Conservation (phyloP, 1,140 invertebrate genomes). For the Acromyrmex echinatior region DNA sequence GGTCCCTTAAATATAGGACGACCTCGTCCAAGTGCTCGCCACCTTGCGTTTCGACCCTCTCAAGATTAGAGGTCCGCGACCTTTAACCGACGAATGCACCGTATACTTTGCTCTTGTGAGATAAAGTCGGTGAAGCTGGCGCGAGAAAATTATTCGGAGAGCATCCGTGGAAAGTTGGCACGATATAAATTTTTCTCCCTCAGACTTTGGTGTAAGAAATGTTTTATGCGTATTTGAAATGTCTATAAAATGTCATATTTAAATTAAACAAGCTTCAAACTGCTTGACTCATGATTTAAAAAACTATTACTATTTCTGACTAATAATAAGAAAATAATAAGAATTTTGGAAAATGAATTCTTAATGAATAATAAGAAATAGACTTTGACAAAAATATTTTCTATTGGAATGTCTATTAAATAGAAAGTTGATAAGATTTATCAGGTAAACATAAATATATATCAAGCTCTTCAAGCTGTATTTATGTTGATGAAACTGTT, state of each 20-base stretch:
- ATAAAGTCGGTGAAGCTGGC: conserved; percentile 38
- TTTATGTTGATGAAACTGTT: background rate
- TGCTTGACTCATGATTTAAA: background rate
- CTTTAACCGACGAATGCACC: conserved; percentile 50
- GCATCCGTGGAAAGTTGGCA: conserved; percentile 47
- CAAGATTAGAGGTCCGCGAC: conserved; percentile 65
- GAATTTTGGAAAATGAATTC: no score
- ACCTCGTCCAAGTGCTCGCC: conserved; percentile 50
- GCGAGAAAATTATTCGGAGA: conserved; percentile 55
- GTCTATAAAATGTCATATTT: background rate
- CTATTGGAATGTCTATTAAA: background rate
- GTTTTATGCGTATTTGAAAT: background rate
- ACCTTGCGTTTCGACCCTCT: conserved; percentile 57
- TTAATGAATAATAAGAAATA: background rate
- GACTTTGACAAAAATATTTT: background rate
- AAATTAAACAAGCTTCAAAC: background rate
- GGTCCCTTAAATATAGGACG: conserved; percentile 69
- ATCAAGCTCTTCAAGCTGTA: background rate
- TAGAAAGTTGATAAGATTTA: background rate
- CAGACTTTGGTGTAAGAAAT: background rate
- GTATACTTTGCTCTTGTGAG: conserved; percentile 35
- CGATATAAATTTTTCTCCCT: conserved; percentile 34
- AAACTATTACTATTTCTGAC: background rate
- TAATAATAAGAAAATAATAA: background rate
- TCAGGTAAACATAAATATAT: background rate